Base-by-base conservation (phyloP, 2,888 invertebrate species). In the Agrilus mali region DNA sequence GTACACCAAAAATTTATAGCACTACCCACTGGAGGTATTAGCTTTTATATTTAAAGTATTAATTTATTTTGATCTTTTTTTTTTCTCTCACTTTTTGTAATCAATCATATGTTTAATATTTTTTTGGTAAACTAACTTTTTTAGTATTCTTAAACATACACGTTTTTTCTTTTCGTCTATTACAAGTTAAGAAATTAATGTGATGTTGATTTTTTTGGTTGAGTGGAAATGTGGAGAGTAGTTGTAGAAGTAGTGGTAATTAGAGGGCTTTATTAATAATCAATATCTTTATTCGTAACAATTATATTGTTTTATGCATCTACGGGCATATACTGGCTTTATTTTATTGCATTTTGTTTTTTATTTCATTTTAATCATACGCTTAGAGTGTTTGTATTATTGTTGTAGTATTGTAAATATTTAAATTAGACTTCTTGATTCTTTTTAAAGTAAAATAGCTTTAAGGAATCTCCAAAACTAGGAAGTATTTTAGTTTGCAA, bases 1-100 rank as follows among this genome's bases (percentile, higher is more conserved):
- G 69, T 67, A 62, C 55, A 50, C 54, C 57, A 52, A 57, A 59
- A 55, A 51, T 55, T 56, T 60, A 55, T 56, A 55, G 53, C 52
- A 47, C 54, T 53, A 44, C 54, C 40, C 55, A 54, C 20, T 48
- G 48, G 48, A 46, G 44, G 48, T 48, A 48, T 48, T 46, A 46
- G 40, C 46, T 13, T 14, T 37, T 10, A 12, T 37, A 4, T 37
- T 17, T 15, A 17, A 13, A 36, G 36, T 36, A 14, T 16, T 37
- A 17, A 4, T 13, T 7, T 20, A 17, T 37, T 17, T 14, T 37
- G 2, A 17, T 17, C 17, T 8, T 37, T n/a, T 12, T 36, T 43
- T 43, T 36, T 44, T n/a, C n/a, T 44, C 38, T 38, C 36, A 27
- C 27, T 31, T 42, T 42, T 43, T 27, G 8, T 44, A 39, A 40